phyloP scores from a whole-genome alignment of 2,797 vertebrate genomes.

The Psittacula echo region DNA sequence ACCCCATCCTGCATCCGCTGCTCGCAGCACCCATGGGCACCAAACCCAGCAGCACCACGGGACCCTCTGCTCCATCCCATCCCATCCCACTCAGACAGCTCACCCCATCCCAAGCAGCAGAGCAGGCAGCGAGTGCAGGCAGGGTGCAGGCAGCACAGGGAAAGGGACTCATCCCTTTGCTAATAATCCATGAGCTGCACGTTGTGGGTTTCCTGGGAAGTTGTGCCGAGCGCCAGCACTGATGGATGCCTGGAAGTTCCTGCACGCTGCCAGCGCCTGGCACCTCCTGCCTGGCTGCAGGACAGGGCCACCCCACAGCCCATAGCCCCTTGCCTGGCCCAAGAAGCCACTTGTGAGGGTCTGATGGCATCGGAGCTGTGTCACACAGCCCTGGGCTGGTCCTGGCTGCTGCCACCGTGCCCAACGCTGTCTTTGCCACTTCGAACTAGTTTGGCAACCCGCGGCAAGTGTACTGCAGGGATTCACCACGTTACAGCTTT shows the following conservation, averaged over 20 bases:
- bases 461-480: neutral
- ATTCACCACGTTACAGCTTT: neutral
- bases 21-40: neutral
- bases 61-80: neutral
- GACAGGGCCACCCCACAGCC: neutral
- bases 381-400: too few species aligned
- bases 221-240: rapidly evolving
- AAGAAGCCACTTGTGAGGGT: neutral
- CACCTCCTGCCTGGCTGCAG: neutral
- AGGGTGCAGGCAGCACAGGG: neutral
- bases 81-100: neutral
- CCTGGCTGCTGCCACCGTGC: rapidly evolving
- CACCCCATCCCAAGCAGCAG: neutral
- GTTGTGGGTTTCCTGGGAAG: neutral
- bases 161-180: rapidly evolving
- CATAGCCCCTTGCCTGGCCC: neutral
- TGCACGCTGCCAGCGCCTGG: neutral
- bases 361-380: rapidly evolving
- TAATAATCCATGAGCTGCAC: neutral
- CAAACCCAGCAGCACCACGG: neutral
- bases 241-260: neutral
- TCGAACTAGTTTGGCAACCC: neutral
- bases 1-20: neutral
- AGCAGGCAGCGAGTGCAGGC: neutral
- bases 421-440: neutral